Evolutionary conservation across 2,113 vertebrate species (phyloP).

Genomic region (Otus sunia): DNA sequence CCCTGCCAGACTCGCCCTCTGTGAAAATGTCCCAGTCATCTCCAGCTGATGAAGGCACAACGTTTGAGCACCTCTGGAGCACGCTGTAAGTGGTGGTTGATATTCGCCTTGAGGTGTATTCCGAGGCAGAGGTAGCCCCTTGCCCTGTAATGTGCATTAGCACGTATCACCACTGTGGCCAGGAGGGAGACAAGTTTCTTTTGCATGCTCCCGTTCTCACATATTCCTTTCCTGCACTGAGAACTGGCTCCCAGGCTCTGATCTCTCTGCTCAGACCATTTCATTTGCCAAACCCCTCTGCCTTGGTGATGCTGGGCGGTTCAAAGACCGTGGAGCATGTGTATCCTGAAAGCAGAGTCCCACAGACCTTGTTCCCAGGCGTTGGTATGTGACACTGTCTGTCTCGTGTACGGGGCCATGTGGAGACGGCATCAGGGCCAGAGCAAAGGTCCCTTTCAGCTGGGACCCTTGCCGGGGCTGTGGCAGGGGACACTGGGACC

Average conservation of each 20-base stretch:
- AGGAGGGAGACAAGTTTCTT: neutral
- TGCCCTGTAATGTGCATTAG: too few relatives aligned
- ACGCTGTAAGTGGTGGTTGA: conserved; percentile 84
- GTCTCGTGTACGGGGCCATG: neutral
- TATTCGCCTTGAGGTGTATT: fast-evolving
- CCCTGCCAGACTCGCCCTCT: conserved; percentile 69
- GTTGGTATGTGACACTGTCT: neutral
- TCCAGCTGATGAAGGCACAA: conserved; percentile 84
- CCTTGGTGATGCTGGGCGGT: too few relatives aligned
- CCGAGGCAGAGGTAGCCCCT: neutral
- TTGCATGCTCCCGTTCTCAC: neutral
- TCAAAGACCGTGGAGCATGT: neutral
- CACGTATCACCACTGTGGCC: neutral
- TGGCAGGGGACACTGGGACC: neutral
- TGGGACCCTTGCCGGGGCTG: neutral
- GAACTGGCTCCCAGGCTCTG: neutral
- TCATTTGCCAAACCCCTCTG: neutral
- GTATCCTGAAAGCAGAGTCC: neutral
- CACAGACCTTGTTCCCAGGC: neutral
- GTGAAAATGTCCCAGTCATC: conserved; percentile 89
- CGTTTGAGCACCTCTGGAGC: conserved; percentile 95
- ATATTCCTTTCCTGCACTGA: fast-evolving
- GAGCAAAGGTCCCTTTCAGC: neutral
- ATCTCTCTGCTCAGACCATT: neutral
- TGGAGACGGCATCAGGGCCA: neutral